Evolutionary conservation across 2,113 vertebrate genomes (phyloP), one percentile per base, ranked within the genome.

Genomic region (Salvelinus alpinus): DNA sequence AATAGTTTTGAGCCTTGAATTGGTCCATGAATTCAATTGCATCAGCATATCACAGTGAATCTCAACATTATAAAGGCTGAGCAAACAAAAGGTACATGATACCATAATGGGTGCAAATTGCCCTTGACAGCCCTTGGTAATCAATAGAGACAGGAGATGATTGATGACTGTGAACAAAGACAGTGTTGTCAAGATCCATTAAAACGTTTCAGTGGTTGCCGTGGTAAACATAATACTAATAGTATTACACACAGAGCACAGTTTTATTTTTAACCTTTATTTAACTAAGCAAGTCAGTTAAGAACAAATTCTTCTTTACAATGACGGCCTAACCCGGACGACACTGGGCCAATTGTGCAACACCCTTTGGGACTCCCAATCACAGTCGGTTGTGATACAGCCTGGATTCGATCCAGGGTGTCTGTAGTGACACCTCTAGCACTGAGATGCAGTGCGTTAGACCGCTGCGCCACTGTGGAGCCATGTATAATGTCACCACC

Each of bases 21-120:
- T n/a, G 60, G 20, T 25, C 24, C 60, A 44, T 44, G 2, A 12
- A 44, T 44, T 44, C 3, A 69, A 69, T 69, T 44, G 20, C 67
- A 34, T 31, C 29, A 8, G 20, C 20, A 18, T 20, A 31, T 20
- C 14, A 44, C 66, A 14, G 18, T n/a, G 20, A 64, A 64, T 64
- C 22, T 64, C 60, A 64, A 64, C 31, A 69, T 44, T 31, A 69
- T 69, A 34, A 69, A 69, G 20, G 8, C 16, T 68, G 66, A 44
- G 38, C 29, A 29, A 68, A 34, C 31, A 31, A 34, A 8, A 68
- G 27, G 27, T 31, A 64, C 62, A 4, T 22, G 25, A 25, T 7
- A 31, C 64, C 16, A 18, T 29, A 66, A 66, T 66, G 24, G 64
- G 16, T 66, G 25, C 25, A 22, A 66, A 66, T 66, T 66, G 5